Base-by-base conservation (phyloP, 2,797 vertebrate species). In the Lindbergichthys nudifrons region DNA sequence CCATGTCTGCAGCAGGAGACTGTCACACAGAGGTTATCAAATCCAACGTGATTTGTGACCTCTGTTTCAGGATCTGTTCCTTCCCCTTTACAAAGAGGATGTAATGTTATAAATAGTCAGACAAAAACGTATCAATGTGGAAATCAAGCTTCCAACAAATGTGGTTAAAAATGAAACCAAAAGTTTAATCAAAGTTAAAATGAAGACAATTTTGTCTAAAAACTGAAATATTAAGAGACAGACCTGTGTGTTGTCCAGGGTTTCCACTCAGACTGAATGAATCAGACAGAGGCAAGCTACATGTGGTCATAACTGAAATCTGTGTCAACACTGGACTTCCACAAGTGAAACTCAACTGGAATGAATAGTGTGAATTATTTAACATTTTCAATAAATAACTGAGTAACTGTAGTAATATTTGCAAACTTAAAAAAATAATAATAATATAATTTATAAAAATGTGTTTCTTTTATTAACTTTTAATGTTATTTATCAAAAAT, bases 1-100 rank as follows among this genome's bases (percentile, higher is more conserved):
- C 73, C 84, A 77, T 86, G 39, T 81, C 56, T 47, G 65, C 64
- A 70, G 74, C 48, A 36, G 69, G 26, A 9, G 6, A n/a, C 32
- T 21, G 57, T 6, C 16, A 61, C n/a, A 41, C n/a, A 15, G 5
- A 8, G 5, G 9, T 53, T 54, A 3, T 46, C 13, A 21, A 21
- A 3, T 42, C 10, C n/a, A 21, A 79, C 15, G 1, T 45, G 14
- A 46, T 48, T 26, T 47, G 21, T 36, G 3, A 12, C 9, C 47
- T 62, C 5, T 41, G 15, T 50, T 41, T 16, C 12, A 12, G 23
- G n/a, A 45, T 54, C 32, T 47, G 42, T 43, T 26, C 3, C 26
- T 62, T 54, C 7, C 47, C 36, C 16, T 13, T 10, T 0, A 19
- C 56, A 30, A 26, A 36, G 32, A 36, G 32, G 32, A 36, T 9